Conservation (phyloP, 2,888 invertebrate genomes). For the Dilophus febrilis region DNA sequence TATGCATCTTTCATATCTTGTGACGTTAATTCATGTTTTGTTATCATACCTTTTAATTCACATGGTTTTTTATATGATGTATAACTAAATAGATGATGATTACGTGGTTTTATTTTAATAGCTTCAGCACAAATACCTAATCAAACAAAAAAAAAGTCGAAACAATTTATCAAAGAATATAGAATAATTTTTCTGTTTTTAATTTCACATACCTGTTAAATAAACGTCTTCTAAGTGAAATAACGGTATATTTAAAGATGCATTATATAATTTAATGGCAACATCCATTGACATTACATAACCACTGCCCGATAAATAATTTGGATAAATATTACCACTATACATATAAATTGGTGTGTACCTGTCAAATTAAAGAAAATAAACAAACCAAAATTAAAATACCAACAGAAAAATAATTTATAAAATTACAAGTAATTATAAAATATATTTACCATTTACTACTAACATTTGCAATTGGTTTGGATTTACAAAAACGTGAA, state of each 20-base stretch:
- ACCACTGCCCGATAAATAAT: slow-evolving; percentile 66
- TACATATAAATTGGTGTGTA: slow-evolving; percentile 69
- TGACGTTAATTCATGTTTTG: slow-evolving; percentile 37
- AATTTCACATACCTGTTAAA: slow-evolving; percentile 41
- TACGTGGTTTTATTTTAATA: slow-evolving; percentile 39
- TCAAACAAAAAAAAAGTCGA: slow-evolving; percentile 6
- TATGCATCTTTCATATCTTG: slow-evolving; percentile 31
- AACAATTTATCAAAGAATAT: background rate
- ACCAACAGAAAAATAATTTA: background rate
- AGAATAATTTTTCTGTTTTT: slow-evolving; percentile 4
- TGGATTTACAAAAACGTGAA: slow-evolving; percentile 59
- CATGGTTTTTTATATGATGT: slow-evolving; percentile 31
- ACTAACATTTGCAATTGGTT: slow-evolving; percentile 50
- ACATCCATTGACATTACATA: slow-evolving; percentile 57
- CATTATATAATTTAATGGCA: slow-evolving; percentile 43
- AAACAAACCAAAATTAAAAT: slow-evolving; percentile 3
- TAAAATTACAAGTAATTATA: too few relatives aligned
- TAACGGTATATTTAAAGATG: slow-evolving; percentile 47
- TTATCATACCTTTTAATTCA: slow-evolving; percentile 33
- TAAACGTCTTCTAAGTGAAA: slow-evolving; percentile 67
- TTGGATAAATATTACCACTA: slow-evolving; percentile 50
- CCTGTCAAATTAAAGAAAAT: slow-evolving; percentile 28
- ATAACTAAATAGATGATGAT: slow-evolving; percentile 44
- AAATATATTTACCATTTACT: slow-evolving; percentile 50
- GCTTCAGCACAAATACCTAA: slow-evolving; percentile 43